Conservation (phyloP, 2,113 vertebrate species). For the Dermatemys mawii region DNA sequence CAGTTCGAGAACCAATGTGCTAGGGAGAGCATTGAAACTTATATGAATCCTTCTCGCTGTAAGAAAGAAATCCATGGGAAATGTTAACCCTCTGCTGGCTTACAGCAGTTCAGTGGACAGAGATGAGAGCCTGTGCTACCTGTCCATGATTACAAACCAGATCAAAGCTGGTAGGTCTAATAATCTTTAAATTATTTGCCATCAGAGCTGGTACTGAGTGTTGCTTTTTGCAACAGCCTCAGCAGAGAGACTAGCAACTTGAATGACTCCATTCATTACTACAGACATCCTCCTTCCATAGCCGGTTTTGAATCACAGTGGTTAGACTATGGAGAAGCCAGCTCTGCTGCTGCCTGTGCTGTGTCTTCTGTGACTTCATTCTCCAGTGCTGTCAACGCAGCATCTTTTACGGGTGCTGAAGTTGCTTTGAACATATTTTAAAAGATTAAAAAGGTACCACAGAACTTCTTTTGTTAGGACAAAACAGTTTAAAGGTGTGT, state of each 20-base stretch:
- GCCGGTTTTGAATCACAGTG: neutral
- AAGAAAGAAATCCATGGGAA: neutral
- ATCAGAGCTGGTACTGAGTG: neutral
- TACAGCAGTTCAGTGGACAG: neutral
- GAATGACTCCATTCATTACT: constrained; percentile 11
- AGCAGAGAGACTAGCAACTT: constrained; percentile 33
- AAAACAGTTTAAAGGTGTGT: neutral
- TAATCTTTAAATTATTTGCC: neutral
- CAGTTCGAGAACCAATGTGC: no score
- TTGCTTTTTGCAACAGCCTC: neutral
- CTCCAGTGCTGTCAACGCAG: neutral
- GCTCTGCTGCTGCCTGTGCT: neutral
- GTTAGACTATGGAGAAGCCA: neutral
- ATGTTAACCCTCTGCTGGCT: constrained; percentile 24
- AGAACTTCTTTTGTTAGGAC: neutral
- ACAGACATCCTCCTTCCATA: neutral
- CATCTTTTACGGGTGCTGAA: neutral
- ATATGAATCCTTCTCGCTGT: constrained; percentile 33
- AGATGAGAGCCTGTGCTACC: neutral
- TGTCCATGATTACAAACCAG: neutral
- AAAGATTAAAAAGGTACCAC: neutral
- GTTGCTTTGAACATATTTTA: neutral
- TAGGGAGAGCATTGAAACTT: constrained; percentile 35
- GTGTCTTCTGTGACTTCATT: neutral
- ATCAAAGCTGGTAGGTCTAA: neutral